phyloP scores from a whole-genome alignment of 2,113 vertebrate species.

The Megaceryle maxima region DNA sequence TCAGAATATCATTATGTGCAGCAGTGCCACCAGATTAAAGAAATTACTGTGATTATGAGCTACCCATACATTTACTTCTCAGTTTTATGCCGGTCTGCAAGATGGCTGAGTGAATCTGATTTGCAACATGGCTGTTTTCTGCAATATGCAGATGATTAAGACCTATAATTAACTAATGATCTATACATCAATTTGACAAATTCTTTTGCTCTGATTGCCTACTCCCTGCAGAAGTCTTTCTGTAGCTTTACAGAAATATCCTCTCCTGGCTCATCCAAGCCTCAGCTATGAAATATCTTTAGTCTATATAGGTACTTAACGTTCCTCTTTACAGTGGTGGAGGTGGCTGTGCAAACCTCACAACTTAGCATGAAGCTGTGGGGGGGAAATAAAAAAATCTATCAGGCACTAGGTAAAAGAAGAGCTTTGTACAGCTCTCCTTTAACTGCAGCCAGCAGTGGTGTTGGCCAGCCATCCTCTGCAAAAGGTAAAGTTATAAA shows the following conservation, averaged over 20 bases:
- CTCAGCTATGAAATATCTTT: background rate
- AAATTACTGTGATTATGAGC: background rate
- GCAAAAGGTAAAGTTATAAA: background rate
- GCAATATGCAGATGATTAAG: conserved; percentile 5
- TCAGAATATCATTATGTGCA: background rate
- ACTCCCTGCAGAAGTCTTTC: background rate
- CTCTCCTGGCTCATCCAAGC: background rate
- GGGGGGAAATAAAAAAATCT: background rate
- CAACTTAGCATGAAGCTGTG: background rate
- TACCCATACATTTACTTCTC: background rate
- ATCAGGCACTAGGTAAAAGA: background rate
- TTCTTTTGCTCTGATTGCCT: background rate
- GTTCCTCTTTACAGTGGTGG: background rate
- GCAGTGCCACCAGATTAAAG: background rate
- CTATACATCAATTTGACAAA: background rate
- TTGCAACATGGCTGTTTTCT: background rate
- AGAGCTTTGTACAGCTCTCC: background rate
- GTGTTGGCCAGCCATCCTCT: background rate
- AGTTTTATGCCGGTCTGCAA: background rate
- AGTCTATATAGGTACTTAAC: background rate
- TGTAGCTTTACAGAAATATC: background rate
- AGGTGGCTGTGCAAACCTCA: background rate
- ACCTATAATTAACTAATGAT: conserved; percentile 26
- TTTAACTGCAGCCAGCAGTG: background rate
- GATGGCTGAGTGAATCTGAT: background rate